Base-by-base conservation (phyloP, 2,888 invertebrate genomes). In the Epinotia bilunana region DNA sequence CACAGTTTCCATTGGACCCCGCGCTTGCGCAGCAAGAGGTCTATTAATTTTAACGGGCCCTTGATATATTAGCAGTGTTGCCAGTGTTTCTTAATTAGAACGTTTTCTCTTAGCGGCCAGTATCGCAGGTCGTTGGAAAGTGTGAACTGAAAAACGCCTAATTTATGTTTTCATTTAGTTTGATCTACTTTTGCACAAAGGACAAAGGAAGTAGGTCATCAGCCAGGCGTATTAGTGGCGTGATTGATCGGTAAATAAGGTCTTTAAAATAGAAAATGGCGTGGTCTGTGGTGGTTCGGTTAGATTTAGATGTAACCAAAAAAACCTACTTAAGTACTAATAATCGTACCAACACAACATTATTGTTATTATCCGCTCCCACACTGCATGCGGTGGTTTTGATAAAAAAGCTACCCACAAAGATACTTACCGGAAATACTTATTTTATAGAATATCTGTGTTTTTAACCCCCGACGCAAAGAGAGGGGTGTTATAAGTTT, bases 51-150 rank as follows among this genome's bases (percentile, higher is more conserved):
- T 84, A 83, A 82, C 81, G 80, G 80, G 81, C 83, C 64, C 82
- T 83, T 84, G 81, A 85, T 87, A 87, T 84, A 86, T 88, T 84
- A 84, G 83, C 83, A 78, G 80, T 79, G 83, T 86, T 85, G 68
- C 58, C 58, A 68, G 68, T 58, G 68, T 58, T 58, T 84, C 84
- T 84, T 88, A 88, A 90, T 89, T 88, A 85, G 83, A 81, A 78
- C 77, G 77, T 85, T 85, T 83, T 81, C 80, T 80, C 81, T 83
- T 77, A 78, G 63, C 60, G 72, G 43, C 63, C 65, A 72, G 74
- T 76, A 75, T 75, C 73, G 73, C 69, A 72, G 69, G 65, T 68
- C 20, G 64, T 71, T 39, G 62, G 74, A 46, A 69, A 69, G 71
- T 60, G 75, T 71, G 67, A 72, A 53, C 57, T 62, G 68, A 72